A percentile compares a stretch with the other conserved stretches of the same genome.
Evolutionary conservation across 2,113 vertebrate genomes (phyloP).

Genomic region (Calonectris borealis): DNA sequence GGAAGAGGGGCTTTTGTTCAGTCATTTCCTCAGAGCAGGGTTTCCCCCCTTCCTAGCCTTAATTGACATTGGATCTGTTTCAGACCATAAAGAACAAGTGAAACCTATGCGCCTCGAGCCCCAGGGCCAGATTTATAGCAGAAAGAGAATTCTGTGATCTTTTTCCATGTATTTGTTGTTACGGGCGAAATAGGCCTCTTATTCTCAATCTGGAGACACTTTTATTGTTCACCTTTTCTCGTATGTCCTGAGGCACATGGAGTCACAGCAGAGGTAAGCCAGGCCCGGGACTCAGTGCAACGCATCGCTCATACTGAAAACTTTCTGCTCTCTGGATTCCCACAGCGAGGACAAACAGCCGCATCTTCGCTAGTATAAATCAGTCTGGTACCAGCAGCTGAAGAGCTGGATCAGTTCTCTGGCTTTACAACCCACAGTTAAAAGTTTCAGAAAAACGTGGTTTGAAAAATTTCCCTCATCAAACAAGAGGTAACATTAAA

Average conservation of each 20-base stretch:
- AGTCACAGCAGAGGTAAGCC: background rate
- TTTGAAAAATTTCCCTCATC: background rate
- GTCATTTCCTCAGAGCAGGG: background rate
- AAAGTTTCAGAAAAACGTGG: accelerated
- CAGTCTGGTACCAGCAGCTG: background rate
- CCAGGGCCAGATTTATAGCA: constrained; percentile 56
- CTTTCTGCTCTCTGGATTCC: background rate
- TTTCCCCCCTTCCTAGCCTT: background rate
- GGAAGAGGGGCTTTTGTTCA: background rate
- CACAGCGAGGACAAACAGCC: background rate
- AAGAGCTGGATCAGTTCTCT: background rate
- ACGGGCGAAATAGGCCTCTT: background rate
- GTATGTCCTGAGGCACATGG: background rate
- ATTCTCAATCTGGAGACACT: constrained; percentile 8
- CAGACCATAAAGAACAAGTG: constrained; percentile 3
- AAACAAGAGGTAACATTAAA: background rate
- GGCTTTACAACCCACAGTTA: background rate
- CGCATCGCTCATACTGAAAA: accelerated
- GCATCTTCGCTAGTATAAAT: accelerated
- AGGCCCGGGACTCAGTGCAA: background rate
- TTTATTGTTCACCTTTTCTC: constrained; percentile 10
- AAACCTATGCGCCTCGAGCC: background rate
- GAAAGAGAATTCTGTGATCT: constrained; percentile 58
- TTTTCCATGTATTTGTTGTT: constrained; percentile 30
- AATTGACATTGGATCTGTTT: constrained; percentile 45